Base-by-base conservation (phyloP, 2,888 invertebrate species). In the Teleiodes luculella region DNA sequence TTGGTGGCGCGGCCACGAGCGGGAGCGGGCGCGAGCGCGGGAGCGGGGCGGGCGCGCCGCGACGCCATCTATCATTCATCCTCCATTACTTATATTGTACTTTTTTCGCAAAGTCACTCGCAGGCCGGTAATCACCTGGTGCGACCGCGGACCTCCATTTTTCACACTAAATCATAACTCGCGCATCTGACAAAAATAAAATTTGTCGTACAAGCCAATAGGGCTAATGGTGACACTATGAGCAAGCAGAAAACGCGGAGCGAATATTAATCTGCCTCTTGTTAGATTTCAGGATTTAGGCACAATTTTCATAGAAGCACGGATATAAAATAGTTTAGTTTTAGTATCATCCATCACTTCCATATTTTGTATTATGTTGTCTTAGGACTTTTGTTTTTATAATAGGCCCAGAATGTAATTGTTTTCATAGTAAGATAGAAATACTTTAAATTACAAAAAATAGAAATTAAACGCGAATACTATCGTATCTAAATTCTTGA, bases 71-170 rank as follows among this genome's bases (percentile, higher is more conserved):
- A 89, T 89, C 89, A 89, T 87, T 85, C 86, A 88, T 88, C 86
- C 86, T 86, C 89, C 88, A 89, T 89, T 89, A 89, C 89, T 87
- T 88, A 89, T 87, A 88, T 88, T 89, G 88, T 89, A 84, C 83
- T 87, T 88, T 88, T 86, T 88, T 86, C 74, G 89, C 88, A 79
- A 86, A 89, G 87, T 89, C 89, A 89, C 83, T 84, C 81, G 76
- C 83, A 80, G 87, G 81, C 86, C 86, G 87, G 89, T 88, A 89
- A 89, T 89, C 89, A 89, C 89, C 89, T 88, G 89, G 84, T 80
- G 86, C 80, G 83, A 80, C 86, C 83, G 78, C 80, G 78, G 77
- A 70, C 83, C 77, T 78, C 76, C 86, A 88, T 88, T 89, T 89
- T 89, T 88, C 85, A 89, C 85, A 82, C 83, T 82, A 85, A 88